A percentile compares a stretch with the other conserved stretches of the same genome.
These are phyloP conservation scores for Serranus cabrilla DNA, from an alignment of 2,797 vertebrate species.

Conservation along the genomic window DNA sequence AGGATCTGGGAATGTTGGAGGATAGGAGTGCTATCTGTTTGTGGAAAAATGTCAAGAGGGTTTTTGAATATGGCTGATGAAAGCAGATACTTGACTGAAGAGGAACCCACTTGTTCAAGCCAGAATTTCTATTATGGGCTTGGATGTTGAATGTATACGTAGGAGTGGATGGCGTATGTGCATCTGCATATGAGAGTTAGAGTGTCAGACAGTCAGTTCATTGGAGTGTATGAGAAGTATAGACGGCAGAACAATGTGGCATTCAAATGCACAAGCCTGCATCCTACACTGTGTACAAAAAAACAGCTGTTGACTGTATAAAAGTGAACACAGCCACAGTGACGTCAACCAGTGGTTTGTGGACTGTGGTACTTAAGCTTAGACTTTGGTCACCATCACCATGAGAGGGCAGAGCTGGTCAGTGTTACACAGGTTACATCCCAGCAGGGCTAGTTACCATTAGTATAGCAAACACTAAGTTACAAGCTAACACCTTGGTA, in stretches of 20 bases:
- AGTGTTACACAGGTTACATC: no score
- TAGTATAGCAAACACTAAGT: no score
- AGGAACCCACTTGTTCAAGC: constrained; percentile 58
- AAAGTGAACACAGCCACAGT: no score
- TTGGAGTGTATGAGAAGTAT: not conserved
- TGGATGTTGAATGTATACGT: constrained; percentile 32
- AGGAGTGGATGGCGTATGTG: constrained; percentile 7
- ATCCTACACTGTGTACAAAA: not conserved
- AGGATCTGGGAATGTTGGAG: constrained; percentile 35
- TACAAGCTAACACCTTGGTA: no score
- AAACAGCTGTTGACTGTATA: no score
- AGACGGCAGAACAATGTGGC: not conserved
- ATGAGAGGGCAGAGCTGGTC: no score
- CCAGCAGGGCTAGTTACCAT: no score
- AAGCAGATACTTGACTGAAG: constrained; percentile 64
- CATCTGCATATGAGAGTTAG: constrained; percentile 15
- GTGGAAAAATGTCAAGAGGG: constrained; percentile 84
- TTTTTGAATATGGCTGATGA: constrained; percentile 72
- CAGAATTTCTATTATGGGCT: constrained; percentile 43
- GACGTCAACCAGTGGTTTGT: no score
- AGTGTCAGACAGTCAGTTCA: constrained; percentile 6
- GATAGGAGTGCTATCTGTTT: constrained; percentile 62
- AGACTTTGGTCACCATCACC: no score
- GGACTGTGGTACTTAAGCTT: no score
- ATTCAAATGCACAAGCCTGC: not conserved